Conservation (phyloP, 2,888 invertebrate genomes). For the Drosophila kanekoi region DNA sequence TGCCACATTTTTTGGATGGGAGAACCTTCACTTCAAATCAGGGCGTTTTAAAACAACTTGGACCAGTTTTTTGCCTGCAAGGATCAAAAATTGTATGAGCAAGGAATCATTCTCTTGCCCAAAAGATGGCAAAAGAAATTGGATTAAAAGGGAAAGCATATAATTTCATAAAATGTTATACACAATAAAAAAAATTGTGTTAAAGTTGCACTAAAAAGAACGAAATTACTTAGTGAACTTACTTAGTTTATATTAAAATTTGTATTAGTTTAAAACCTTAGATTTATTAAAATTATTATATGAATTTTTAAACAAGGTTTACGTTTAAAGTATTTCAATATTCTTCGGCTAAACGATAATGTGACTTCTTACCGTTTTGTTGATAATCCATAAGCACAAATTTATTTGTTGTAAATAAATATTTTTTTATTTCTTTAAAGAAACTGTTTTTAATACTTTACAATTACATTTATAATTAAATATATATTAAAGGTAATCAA, state of each 20-base stretch:
- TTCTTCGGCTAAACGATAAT: too few relatives aligned
- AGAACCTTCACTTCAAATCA: neutral
- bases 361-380: neutral
- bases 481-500: conserved; percentile 16
- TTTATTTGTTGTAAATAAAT: conserved; percentile 26
- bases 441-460: conserved; percentile 44
- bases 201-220: neutral
- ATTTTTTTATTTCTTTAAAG: conserved; percentile 29
- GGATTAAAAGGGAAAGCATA: neutral
- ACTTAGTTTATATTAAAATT: too few relatives aligned
- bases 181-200: neutral
- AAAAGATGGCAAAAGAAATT: neutral
- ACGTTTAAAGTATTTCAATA: too few relatives aligned
- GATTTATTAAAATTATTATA: too few relatives aligned
- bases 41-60: neutral
- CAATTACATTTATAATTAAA: conserved; percentile 13
- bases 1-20: neutral
- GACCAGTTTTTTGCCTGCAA: neutral
- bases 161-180: neutral
- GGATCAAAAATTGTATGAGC: neutral
- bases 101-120: neutral
- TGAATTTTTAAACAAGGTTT: too few relatives aligned
- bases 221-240: neutral
- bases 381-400: neutral
- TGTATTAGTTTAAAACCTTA: too few relatives aligned